Evolutionary conservation across 2,888 invertebrate genomes (phyloP), one percentile per base, ranked within the genome.

Genomic region (Incurvaria masculella): DNA sequence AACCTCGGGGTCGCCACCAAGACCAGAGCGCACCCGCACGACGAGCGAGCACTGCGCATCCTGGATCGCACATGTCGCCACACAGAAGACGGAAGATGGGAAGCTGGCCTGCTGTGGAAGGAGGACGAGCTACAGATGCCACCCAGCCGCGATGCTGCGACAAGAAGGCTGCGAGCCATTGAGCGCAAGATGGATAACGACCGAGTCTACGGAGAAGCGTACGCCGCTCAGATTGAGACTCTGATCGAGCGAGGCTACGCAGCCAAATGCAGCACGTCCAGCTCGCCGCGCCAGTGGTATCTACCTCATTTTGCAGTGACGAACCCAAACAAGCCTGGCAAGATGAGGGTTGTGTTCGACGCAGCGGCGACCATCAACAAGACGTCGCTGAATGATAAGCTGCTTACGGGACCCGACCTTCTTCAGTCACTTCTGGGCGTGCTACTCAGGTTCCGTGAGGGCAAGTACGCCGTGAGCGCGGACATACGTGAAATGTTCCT

Each of bases 341-440:
- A 49, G 33, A 16, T 46, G 8, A 38, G 49, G 17, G 16, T 49
- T 2, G 49, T 49, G 27, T 49, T 49, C 41, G 49, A 49, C 39
- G 49, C 49, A 5, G 46, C 45, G 5, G 39, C 43, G 33, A 3
- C 5, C 6, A 8, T 21, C 44, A 19, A 26, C n/a, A 46, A 46
- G 14, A 14, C 18, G 4, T 46, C 39, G 4, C 38, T 49, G 10
- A 46, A 49, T 43, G 33, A 42, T 19, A 38, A 21, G 16, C 48
- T 57, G 17, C 43, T 55, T 10, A 48, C 52, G 11, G 56, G 56
- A 14, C 56, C 57, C 19, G 55, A 56, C 41, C 49, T 52, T 27
- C 33, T 54, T 5, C 46, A 48, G 21, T 49, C 52, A 5, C 49
- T 55, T 6, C 39, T 49, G 2, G 54, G 51, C 17, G 45, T 57